Evolutionary conservation across 2,797 vertebrate genomes (phyloP), one percentile per base, ranked within the genome.

Genomic region (Pterois miles): DNA sequence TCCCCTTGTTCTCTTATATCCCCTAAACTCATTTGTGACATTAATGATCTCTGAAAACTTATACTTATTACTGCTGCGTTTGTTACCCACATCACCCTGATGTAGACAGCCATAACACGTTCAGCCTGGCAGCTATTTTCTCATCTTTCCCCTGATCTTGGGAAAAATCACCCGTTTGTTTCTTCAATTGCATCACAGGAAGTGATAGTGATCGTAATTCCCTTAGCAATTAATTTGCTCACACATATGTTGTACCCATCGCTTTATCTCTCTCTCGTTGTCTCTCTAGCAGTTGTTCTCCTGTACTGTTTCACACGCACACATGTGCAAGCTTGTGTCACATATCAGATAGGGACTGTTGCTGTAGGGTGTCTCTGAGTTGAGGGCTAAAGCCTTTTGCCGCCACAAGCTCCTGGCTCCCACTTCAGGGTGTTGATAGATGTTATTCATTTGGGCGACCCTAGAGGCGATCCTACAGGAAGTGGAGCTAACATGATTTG

Each of bases 381-480:
- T 81, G 81, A 88, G 84, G 90, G 87, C 82, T 86, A 62, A 88
- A 87, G 82, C 80, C 87, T 73, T 90, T 79, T 83, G 77, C 81
- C 86, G 90, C 83, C 86, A 80, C 80, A 82, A 85, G 88, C 90
- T 88, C 67, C 77, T 77, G 88, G 89, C 83, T 84, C 90, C 86
- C 87, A 88, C 92, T 94, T 90, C 87, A 88, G 89, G 93, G 89
- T 92, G 88, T 91, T 95, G 94, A 95, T 94, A 93, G 94, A 95
- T 95, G 92, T 92, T 94, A 90, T 93, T 95, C 92, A 94, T 94
- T 69, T 83, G 80, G 82, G 88, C 72, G 31, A 76, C 85, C 92
- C 92, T 78, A 72, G 74, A 88, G 89, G 93, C 83, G 3, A 89
- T 91, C 76, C 91, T 91, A 82, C 85, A 92, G 93, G 90, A 93